Evolutionary conservation across 2,888 invertebrate genomes (phyloP).

Genomic region (Protonemura montana): DNA sequence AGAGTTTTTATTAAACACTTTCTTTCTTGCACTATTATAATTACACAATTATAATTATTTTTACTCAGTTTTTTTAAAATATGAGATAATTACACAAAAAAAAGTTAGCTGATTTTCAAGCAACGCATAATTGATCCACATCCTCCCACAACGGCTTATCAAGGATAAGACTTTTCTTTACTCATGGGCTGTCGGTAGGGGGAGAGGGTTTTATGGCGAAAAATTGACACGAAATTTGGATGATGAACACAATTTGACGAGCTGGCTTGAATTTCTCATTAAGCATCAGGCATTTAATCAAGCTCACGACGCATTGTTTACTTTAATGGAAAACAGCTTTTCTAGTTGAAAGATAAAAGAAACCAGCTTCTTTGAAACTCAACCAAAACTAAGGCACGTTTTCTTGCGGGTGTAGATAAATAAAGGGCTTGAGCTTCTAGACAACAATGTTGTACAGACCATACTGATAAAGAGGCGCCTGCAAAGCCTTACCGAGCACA

Average conservation of each 20-base stretch:
- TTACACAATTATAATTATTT: background rate
- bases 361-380: background rate
- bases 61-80: too few relatives aligned
- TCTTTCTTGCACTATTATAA: background rate
- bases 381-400: background rate
- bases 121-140: too few relatives aligned
- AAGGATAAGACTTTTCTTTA: too few relatives aligned
- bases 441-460: background rate
- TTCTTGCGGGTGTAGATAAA: background rate
- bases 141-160: too few relatives aligned
- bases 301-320: background rate
- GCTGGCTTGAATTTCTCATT: background rate
- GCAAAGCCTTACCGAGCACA: background rate
- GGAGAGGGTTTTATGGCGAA: too few relatives aligned
- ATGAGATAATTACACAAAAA: too few relatives aligned
- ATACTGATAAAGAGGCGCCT: background rate
- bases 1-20: background rate
- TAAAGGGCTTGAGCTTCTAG: background rate
- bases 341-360: background rate
- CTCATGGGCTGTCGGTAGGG: too few relatives aligned
- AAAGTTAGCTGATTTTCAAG: too few relatives aligned
- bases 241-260: background rate
- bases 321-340: background rate
- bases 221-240: too few relatives aligned
- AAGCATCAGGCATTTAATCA: background rate